phyloP scores from a whole-genome alignment of 2,113 vertebrate genomes.

The Mesoclemmys tuberculata region DNA sequence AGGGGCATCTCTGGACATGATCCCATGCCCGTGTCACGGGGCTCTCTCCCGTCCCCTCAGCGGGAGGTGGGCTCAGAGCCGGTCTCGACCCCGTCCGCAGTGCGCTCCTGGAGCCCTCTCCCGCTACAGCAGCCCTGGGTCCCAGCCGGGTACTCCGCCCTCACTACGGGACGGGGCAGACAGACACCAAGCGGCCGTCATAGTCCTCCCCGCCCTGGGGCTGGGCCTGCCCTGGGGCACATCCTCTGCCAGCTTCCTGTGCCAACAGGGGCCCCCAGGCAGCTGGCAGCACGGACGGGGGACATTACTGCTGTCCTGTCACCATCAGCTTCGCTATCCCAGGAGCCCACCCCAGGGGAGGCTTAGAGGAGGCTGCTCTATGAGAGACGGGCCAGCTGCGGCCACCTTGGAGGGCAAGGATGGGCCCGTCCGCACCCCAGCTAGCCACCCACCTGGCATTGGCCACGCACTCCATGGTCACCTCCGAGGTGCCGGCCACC shows the following conservation, averaged over 20 bases:
- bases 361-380: background rate
- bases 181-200: background rate
- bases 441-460: conserved; percentile 86
- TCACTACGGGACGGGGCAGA: too few species aligned
- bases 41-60: background rate
- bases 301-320: background rate
- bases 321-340: background rate
- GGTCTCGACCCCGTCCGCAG: background rate
- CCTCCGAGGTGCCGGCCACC: conserved; percentile 92
- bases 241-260: too few species aligned
- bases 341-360: background rate
- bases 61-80: background rate
- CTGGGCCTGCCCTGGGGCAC: too few species aligned
- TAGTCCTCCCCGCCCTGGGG: fast-evolving
- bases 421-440: too few species aligned
- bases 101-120: background rate
- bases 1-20: background rate
- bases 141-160: background rate
- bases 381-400: background rate
- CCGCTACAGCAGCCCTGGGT: background rate
- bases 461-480: conserved; percentile 97
- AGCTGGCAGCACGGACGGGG: background rate
- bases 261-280: too few species aligned
- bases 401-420: too few species aligned
- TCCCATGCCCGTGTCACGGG: background rate